Evolutionary conservation across 2,113 vertebrate genomes (phyloP), one percentile per base, ranked within the genome.

Genomic region (Lucifuga dentata): DNA sequence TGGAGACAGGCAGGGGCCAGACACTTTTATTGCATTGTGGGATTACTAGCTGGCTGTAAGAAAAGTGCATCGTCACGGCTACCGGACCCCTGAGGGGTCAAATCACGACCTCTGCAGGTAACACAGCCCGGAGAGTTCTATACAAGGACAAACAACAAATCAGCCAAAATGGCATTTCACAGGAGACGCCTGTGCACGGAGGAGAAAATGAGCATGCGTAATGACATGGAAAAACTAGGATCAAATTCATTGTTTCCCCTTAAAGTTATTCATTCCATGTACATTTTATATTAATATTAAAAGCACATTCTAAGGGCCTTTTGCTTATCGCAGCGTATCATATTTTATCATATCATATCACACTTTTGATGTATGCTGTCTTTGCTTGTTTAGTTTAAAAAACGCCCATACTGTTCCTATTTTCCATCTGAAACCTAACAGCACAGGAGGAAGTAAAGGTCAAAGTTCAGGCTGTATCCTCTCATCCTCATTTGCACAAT

Each of bases 1-100:
- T 90, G 89, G 88, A 90, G 89, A 85, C 89, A 91, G 88, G 89
- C 83, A 65, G 73, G 41, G 81, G 46, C 86, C 86, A 90, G 91
- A 91, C 90, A 58, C 81, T 90, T 91, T 91, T 92, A 91, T 90
- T 91, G 83, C 86, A 70, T 86, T 83, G 81, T 84, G 81, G 83
- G 85, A 86, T 85, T 86, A 88, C 76, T 81, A 68, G 73, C 74
- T 63, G 78, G 57, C 78, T 81, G 76, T 88, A 91, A 88, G 90
- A 76, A 90, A 91, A 91, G 84, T 85, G 83, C 82, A 80, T 85
- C 40, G 77, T 90, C 89, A 91, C 56, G 62, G 82, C 75, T 77
- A 80, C 73, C 71, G 73, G 84, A 45, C 46, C 58, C 59, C 62
- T 79, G 77, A 84, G 56, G 76, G 62, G 77, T 63, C 58, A 60